A percentile compares a stretch with the other conserved stretches of the same genome.
These are phyloP conservation scores for Cheilosia grossa DNA, from an alignment of 2,888 invertebrate species.

Conservation along the genomic window DNA sequence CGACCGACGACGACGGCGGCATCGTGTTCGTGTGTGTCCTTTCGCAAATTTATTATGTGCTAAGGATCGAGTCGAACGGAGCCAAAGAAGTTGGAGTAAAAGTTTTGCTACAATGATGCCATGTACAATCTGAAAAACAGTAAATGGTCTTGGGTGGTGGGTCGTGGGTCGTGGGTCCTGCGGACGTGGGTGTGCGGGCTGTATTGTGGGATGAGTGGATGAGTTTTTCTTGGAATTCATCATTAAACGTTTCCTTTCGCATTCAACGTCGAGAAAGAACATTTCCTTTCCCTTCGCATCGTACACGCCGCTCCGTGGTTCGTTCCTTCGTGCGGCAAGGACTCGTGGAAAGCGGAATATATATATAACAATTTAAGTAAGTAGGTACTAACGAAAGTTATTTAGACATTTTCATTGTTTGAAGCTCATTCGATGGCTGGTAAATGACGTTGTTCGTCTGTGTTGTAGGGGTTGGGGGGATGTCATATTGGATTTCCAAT, in stretches of 20 bases:
- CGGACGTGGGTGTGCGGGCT: constrained; percentile 2
- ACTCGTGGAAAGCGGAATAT: constrained; percentile 50
- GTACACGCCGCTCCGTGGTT: neutral
- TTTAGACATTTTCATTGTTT: constrained; percentile 72
- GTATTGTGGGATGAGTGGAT: neutral
- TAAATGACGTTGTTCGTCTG: constrained; percentile 56
- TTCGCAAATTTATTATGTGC: constrained; percentile 71
- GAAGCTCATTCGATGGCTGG: constrained; percentile 62
- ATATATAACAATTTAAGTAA: constrained; percentile 72
- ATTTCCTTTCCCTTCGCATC: constrained; percentile 37
- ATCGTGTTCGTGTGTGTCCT: constrained; percentile 38
- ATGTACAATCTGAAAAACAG: constrained; percentile 29
- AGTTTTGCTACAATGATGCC: constrained; percentile 66
- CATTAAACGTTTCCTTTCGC: constrained; percentile 70
- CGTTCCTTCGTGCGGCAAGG: neutral
- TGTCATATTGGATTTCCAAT: constrained; percentile 45
- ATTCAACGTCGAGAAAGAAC: constrained; percentile 46
- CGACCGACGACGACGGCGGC: no score
- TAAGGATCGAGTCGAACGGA: constrained; percentile 50
- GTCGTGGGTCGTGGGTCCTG: neutral
- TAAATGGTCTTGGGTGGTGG: constrained; percentile 9
- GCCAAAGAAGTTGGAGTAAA: constrained; percentile 35
- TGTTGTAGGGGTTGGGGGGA: constrained; percentile 8
- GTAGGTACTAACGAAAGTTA: constrained; percentile 62
- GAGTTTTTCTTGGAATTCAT: constrained; percentile 68